Evolutionary conservation across 2,113 vertebrate species (phyloP).

Genomic region (Rhizomys pruinosus): DNA sequence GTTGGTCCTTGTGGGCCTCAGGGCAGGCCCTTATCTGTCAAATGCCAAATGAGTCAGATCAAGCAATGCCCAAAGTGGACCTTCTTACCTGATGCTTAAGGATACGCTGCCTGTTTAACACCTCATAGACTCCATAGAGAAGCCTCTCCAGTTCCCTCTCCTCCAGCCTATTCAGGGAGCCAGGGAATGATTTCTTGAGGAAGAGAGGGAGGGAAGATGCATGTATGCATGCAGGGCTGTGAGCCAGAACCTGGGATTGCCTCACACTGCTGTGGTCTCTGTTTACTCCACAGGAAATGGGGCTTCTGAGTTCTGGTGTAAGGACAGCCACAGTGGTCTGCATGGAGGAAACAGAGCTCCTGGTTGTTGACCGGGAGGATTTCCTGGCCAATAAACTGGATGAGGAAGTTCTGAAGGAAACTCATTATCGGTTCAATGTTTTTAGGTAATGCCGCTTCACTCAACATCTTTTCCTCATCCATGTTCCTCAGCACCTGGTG

Average conservation of each 20-base stretch:
- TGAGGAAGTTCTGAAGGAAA: constrained; percentile 81
- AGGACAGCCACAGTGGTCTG: constrained; percentile 81
- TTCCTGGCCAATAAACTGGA: constrained; percentile 81
- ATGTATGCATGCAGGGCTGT: background rate
- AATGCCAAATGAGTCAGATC: background rate
- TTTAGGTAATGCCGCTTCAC: constrained; percentile 78
- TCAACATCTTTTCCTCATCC: background rate
- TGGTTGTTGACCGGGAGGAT: constrained; percentile 84
- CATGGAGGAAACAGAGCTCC: constrained; percentile 85
- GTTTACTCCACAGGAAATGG: constrained; percentile 77
- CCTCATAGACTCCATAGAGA: background rate
- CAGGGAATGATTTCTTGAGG: background rate
- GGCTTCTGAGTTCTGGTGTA: constrained; percentile 72
- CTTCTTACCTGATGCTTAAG: background rate
- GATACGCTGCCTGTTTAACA: background rate
- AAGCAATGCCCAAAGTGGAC: background rate
- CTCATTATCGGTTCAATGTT: constrained; percentile 71
- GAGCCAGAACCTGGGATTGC: background rate
- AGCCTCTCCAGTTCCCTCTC: background rate
- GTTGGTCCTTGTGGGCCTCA: background rate
- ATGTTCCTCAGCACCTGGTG: constrained; percentile 8
- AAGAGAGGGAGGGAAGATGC: background rate
- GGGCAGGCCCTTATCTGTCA: background rate
- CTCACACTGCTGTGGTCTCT: constrained; percentile 22
- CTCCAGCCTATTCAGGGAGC: background rate